A percentile compares a stretch with the other conserved stretches of the same genome.
Evolutionary conservation across 2,797 vertebrate genomes (phyloP).

Genomic region (Phaenicophaeus curvirostris): DNA sequence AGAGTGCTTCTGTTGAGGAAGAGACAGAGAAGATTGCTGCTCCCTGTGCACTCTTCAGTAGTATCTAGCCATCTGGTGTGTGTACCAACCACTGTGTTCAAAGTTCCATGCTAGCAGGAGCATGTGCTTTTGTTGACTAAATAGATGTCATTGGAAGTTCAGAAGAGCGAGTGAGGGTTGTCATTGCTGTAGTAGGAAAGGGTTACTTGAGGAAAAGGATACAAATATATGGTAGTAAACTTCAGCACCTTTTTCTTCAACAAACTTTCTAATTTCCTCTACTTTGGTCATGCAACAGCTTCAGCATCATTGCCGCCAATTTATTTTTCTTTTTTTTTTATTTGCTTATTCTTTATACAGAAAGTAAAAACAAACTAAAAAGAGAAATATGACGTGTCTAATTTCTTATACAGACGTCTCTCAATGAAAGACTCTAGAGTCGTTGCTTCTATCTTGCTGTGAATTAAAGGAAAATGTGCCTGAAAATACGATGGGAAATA

Average conservation of each 20-base stretch:
- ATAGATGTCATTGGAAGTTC: neutral
- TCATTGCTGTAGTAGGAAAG: neutral
- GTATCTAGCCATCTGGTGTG: neutral
- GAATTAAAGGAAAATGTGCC: neutral
- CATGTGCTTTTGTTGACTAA: neutral
- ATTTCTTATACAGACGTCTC: neutral
- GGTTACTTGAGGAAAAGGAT: neutral
- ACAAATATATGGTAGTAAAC: neutral
- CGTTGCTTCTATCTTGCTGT: neutral
- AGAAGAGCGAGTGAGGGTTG: neutral
- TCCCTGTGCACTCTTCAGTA: neutral
- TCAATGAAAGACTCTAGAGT: neutral
- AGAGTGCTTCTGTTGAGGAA: neutral
- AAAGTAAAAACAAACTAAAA: neutral
- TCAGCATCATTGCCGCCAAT: neutral
- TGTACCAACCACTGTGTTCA: accelerated
- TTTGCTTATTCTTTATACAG: neutral
- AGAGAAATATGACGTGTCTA: neutral
- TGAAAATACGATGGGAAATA: neutral
- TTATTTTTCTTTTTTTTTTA: neutral
- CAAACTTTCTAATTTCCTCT: neutral
- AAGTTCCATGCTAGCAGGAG: neutral
- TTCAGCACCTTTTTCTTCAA: neutral
- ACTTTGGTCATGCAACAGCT: neutral
- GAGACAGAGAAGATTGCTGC: neutral